Evolutionary conservation across 2,113 vertebrate genomes (phyloP), one percentile per base, ranked within the genome.

Genomic region (Corydoras maculifer): DNA sequence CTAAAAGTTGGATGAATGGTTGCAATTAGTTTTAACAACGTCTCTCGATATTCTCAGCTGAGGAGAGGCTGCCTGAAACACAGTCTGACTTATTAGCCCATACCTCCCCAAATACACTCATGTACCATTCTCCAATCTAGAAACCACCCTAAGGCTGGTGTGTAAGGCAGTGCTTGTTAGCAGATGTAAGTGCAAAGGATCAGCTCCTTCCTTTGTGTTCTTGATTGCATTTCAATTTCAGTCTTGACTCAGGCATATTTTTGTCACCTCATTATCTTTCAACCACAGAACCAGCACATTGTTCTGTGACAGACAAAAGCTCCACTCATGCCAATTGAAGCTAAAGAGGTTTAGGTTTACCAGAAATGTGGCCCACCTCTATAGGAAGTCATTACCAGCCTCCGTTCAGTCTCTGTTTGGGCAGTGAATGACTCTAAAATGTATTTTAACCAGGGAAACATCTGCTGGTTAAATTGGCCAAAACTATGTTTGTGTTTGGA

Each of bases 161-260:
- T 3, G 15, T 8, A 57, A 57, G 54, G 2, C 14, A n/a, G 14
- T 14, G 3, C 54, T 57, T 57, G 54, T 57, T 57, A 57, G 54
- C 54, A 57, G 54, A 57, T 4, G n/a, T 3, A 57, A 15, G 54
- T 6, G 12, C 3, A n/a, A 15, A 35, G 30, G 64, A 67, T 30
- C 66, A 30, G 72, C 74, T 82, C 70, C 76, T n/a, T 57, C 13
- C 69, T 62, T 58, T 69, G 59, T 74, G 35, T 66, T 80, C 67
- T 76, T 83, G 35, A 43, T 43, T 43, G 61, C 55, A 63, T 72
- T 73, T 53, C 72, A 48, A 58, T 65, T 48, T 69, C 66, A 58
- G 70, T 68, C 9, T 58, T 75, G 65, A 78, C 75, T 78, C 72
- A 76, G 69, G 54, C 62, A 60, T 58, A 71, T 80, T 31, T 73